Evolutionary conservation across 2,113 vertebrate genomes (phyloP).

Genomic region (Astur gentilis): DNA sequence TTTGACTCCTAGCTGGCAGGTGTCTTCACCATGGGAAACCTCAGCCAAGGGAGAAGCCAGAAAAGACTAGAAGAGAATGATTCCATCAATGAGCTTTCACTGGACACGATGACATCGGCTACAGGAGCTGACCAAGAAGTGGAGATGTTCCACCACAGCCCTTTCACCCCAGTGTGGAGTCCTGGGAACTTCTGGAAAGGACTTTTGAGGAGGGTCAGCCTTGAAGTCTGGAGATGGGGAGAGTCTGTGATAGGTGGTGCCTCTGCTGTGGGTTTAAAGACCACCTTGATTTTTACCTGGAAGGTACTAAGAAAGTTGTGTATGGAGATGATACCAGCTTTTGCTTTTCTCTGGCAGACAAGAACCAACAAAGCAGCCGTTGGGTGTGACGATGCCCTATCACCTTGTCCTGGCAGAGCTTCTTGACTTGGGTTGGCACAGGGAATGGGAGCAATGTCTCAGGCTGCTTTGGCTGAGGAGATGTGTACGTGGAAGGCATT

Average conservation of each 20-base stretch:
- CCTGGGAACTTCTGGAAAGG: background rate
- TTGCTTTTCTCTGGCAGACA: background rate
- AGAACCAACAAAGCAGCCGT: fast-evolving
- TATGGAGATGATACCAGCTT: background rate
- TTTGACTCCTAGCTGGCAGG: background rate
- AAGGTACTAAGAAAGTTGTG: background rate
- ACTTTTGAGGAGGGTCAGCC: background rate
- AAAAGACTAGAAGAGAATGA: background rate
- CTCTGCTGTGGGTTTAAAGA: background rate
- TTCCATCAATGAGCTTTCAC: background rate
- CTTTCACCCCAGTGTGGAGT: background rate
- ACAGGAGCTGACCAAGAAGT: background rate
- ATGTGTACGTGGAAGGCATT: fast-evolving
- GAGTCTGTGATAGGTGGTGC: background rate
- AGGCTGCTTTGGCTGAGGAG: background rate
- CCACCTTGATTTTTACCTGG: background rate
- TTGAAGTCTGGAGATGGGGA: background rate
- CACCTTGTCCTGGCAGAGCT: background rate
- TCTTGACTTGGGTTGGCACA: background rate
- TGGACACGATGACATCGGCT: fast-evolving
- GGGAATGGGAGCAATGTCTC: background rate
- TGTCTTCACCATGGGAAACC: background rate
- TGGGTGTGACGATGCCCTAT: fast-evolving
- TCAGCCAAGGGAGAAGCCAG: background rate
- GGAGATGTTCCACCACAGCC: background rate